Percentiles rank a stretch among this genome's conserved stretches.
Conservation (phyloP, 2,888 invertebrate genomes). For the Archips crataeganus region DNA sequence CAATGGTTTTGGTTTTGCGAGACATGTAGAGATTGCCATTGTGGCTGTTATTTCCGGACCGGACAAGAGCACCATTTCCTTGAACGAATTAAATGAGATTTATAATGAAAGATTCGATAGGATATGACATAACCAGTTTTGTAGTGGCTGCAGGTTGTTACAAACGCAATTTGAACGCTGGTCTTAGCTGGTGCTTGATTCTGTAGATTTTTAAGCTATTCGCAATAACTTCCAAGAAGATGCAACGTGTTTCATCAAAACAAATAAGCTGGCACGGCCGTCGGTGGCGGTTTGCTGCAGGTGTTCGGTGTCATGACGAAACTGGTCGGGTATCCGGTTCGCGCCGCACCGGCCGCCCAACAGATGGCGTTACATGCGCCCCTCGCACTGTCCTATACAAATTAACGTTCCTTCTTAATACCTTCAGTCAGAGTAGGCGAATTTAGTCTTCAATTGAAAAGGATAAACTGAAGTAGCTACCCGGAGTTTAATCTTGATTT, state of each 20-base stretch:
- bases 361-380: constrained; percentile 74
- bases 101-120: constrained; percentile 27
- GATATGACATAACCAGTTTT: constrained; percentile 9
- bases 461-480: constrained; percentile 1
- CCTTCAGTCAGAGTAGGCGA: constrained; percentile 23
- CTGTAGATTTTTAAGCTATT: neutral
- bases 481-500: constrained; percentile 2
- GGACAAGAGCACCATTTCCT: constrained; percentile 37
- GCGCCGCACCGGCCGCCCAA: constrained; percentile 58
- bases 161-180: neutral
- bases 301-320: constrained; percentile 78
- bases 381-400: constrained; percentile 45
- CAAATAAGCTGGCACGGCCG: constrained; percentile 45
- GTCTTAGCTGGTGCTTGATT: neutral
- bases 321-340: constrained; percentile 83
- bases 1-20: constrained; percentile 23
- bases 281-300: constrained; percentile 60
- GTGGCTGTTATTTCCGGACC: constrained; percentile 36
- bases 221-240: constrained; percentile 27
- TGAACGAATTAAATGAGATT: constrained; percentile 38
- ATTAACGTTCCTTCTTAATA: constrained; percentile 36
- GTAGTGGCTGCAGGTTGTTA: neutral
- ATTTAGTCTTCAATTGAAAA: constrained; percentile 7
- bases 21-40: constrained; percentile 35
- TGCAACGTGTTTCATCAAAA: constrained; percentile 43